These are phyloP conservation scores for Diplosoma virens DNA, from an alignment of 23 tunicate genomes.

Conservation along the genomic window DNA sequence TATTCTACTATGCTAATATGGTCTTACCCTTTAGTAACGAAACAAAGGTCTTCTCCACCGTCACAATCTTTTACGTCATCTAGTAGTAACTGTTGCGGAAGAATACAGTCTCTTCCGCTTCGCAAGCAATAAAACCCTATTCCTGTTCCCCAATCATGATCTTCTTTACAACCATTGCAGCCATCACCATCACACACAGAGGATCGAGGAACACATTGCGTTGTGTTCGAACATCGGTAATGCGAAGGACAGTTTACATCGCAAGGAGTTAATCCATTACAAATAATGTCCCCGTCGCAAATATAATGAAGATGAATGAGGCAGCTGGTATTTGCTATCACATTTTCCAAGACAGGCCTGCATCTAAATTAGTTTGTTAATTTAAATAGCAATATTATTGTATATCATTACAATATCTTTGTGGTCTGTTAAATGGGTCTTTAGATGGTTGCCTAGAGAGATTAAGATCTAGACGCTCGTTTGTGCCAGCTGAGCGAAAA, in stretches of 20 bases:
- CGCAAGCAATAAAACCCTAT: conserved; percentile 73
- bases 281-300: conserved; percentile 42
- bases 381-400: too few species aligned
- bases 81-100: conserved; percentile 66
- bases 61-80: conserved; percentile 85
- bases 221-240: conserved; percentile 27
- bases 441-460: too few species aligned
- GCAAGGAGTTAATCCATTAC: conserved; percentile 68
- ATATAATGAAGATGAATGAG: conserved; percentile 27
- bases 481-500: too few species aligned
- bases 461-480: too few species aligned
- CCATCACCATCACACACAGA: conserved; percentile 67
- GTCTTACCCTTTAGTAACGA: conserved; percentile 28
- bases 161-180: conserved; percentile 75
- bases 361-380: too few species aligned
- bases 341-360: too few species aligned
- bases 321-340: too few species aligned
- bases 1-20: too few species aligned
- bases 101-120: conserved; percentile 53
- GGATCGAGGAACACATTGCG: conserved; percentile 36
- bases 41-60: conserved; percentile 73
- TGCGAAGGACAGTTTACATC: conserved; percentile 53
- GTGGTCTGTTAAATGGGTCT: too few species aligned
- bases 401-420: too few species aligned
- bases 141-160: conserved; percentile 75